Evolutionary conservation across 2,797 vertebrate genomes (phyloP).

Genomic region (Tenualosa ilisha): DNA sequence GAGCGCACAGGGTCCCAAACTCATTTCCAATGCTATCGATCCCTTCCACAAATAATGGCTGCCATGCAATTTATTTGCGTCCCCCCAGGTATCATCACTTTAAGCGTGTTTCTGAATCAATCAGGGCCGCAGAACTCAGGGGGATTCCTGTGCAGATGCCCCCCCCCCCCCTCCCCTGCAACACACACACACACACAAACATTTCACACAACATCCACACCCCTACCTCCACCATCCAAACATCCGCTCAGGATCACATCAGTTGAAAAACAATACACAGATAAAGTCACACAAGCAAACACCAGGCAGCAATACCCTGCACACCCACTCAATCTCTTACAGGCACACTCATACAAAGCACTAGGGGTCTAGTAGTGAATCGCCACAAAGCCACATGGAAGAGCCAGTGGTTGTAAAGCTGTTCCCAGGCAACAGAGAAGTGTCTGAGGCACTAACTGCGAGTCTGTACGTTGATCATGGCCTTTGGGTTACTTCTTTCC

Average conservation of each 20-base stretch:
- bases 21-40: constrained; percentile 59
- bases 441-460: background rate
- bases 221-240: constrained; percentile 41
- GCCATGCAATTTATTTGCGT: constrained; percentile 56
- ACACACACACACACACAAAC: background rate
- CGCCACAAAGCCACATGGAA: background rate
- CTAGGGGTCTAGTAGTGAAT: background rate
- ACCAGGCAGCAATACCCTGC: background rate
- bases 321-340: background rate
- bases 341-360: background rate
- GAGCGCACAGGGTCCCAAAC: constrained; percentile 47
- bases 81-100: constrained; percentile 58
- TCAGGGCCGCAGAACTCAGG: constrained; percentile 39
- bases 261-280: constrained; percentile 5
- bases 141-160: constrained; percentile 28
- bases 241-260: constrained; percentile 30
- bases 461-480: background rate
- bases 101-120: constrained; percentile 61
- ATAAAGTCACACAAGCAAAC: constrained; percentile 16
- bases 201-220: background rate
- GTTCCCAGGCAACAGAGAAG: background rate
- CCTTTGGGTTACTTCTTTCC: background rate
- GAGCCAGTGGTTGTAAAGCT: background rate
- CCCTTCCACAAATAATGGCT: constrained; percentile 56
- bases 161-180: background rate